These are phyloP conservation scores for Callaeas wilsoni DNA, from an alignment of 2,113 vertebrate species.

Conservation along the genomic window DNA sequence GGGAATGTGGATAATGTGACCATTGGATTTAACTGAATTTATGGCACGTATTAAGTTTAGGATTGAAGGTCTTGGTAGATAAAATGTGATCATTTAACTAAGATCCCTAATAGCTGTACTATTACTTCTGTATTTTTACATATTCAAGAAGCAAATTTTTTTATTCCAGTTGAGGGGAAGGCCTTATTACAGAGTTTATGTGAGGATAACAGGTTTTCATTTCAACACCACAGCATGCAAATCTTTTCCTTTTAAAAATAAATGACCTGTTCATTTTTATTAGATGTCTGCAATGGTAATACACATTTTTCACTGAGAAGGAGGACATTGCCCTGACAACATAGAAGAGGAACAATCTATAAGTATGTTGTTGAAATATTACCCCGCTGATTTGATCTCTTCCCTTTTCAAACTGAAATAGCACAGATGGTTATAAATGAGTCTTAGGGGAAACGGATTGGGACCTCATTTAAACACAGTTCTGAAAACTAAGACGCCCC, in stretches of 20 bases:
- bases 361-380: neutral
- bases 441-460: neutral
- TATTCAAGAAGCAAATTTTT: neutral
- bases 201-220: neutral
- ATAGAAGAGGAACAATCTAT: neutral
- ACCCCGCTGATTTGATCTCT: neutral
- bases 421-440: neutral
- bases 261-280: slow-evolving; percentile 7
- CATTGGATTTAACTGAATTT: neutral
- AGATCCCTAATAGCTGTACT: neutral
- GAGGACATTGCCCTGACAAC: neutral
- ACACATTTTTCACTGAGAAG: neutral
- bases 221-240: neutral
- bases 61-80: neutral
- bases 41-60: neutral
- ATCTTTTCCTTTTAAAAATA: neutral
- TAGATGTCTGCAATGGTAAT: neutral
- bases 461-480: neutral
- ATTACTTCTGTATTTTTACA: neutral
- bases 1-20: neutral
- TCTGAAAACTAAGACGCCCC: neutral
- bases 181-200: neutral
- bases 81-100: neutral
- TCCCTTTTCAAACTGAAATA: neutral
- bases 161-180: neutral